Evolutionary conservation across 64 coral and sea anemone genomes (phyloP).

Genomic region (Cladopsammia gracilis): DNA sequence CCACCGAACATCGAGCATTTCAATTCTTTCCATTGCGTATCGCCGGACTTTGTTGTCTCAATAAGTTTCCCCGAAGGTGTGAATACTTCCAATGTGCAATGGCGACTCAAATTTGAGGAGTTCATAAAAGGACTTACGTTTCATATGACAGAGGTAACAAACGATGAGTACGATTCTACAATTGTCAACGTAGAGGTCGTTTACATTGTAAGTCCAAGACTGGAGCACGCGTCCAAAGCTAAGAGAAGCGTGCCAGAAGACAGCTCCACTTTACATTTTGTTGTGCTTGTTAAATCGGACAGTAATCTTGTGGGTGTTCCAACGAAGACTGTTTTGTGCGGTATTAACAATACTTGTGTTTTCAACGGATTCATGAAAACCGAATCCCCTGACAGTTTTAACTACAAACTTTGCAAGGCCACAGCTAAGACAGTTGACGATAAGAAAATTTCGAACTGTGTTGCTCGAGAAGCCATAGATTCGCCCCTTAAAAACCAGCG

Average conservation of each 20-base stretch:
- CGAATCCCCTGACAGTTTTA: background rate
- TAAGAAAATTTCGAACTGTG: background rate
- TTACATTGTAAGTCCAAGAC: slow-evolving; percentile 14
- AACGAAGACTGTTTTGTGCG: background rate
- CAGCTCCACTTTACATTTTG: background rate
- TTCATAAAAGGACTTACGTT: background rate
- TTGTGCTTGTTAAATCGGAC: slow-evolving; percentile 6
- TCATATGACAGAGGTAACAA: background rate
- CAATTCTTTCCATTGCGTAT: background rate
- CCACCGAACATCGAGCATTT: slow-evolving; percentile 33
- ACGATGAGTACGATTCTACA: slow-evolving; percentile 8
- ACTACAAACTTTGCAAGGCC: background rate
- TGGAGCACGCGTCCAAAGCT: background rate
- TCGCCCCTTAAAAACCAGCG: background rate
- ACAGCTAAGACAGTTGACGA: background rate
- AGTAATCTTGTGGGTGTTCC: background rate
- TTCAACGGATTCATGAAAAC: background rate
- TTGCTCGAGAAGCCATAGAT: background rate
- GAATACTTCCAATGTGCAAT: background rate
- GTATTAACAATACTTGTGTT: slow-evolving; percentile 9
- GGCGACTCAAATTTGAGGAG: slow-evolving; percentile 1
- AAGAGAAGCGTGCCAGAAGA: background rate
- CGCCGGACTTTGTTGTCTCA: background rate
- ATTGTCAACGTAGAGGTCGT: slow-evolving; percentile 4
- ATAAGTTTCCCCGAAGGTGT: slow-evolving; percentile 19